These are phyloP conservation scores for Lateolabrax maculatus DNA, from an alignment of 2,797 vertebrate species.

Conservation along the genomic window DNA sequence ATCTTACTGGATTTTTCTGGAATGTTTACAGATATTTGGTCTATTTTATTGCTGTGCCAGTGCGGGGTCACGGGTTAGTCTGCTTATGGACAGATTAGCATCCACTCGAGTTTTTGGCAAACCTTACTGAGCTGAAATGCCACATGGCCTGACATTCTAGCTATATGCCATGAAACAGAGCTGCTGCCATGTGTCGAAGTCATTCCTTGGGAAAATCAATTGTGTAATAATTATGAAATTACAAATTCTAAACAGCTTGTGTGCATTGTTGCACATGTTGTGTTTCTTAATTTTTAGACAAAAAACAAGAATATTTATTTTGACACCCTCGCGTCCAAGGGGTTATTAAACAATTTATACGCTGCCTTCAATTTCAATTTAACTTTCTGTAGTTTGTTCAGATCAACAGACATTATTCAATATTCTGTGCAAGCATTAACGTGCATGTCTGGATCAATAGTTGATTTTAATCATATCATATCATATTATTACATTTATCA, in stretches of 20 bases:
- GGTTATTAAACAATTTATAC: background rate
- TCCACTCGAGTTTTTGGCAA: conserved; percentile 61
- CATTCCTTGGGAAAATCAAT: background rate
- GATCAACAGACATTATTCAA: background rate
- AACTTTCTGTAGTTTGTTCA: background rate
- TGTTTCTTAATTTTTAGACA: background rate
- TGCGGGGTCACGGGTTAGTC: conserved; percentile 43
- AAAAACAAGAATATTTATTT: background rate
- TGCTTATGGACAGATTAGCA: conserved; percentile 61
- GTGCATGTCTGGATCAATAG: background rate
- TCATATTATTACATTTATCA: background rate
- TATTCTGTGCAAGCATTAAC: background rate
- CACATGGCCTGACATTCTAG: conserved; percentile 41
- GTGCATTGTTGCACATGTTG: background rate
- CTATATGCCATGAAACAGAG: conserved; percentile 26
- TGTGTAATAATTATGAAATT: background rate
- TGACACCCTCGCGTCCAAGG: background rate
- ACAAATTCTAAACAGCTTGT: background rate
- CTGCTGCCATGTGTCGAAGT: conserved; percentile 21
- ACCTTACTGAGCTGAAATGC: conserved; percentile 25
- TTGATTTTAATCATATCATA: background rate
- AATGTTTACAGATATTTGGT: conserved; percentile 37
- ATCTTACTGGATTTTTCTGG: conserved; percentile 2
- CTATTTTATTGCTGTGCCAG: conserved; percentile 23
- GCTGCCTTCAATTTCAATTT: background rate